Evolutionary conservation across 2,113 vertebrate species (phyloP).

Genomic region (Galeopterus variegatus): DNA sequence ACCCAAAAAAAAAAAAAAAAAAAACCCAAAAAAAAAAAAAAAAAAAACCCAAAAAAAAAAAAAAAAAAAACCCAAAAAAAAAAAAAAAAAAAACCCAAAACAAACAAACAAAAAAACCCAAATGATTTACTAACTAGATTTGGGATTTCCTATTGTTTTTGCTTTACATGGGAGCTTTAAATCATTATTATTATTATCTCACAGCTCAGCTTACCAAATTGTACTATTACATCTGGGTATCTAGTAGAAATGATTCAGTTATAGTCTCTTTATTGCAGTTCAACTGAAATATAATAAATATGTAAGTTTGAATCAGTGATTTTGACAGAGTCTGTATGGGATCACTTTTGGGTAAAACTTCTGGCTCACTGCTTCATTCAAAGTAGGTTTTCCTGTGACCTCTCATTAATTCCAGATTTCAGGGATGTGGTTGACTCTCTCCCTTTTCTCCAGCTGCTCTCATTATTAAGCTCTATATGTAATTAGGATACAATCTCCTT

Average conservation of each 20-base stretch:
- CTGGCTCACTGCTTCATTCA: background rate
- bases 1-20: no score
- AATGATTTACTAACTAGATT: background rate
- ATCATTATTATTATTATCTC: constrained; percentile 28
- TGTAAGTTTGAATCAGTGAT: background rate
- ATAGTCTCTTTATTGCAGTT: constrained; percentile 6
- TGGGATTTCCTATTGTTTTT: constrained; percentile 35
- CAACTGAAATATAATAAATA: constrained; percentile 19
- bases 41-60: background rate
- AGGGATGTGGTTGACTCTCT: background rate
- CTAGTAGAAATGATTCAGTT: constrained; percentile 28
- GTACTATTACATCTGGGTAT: background rate
- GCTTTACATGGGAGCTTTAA: background rate
- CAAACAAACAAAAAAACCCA: no score
- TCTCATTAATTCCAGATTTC: background rate
- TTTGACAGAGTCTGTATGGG: background rate
- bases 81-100: no score
- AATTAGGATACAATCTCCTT: background rate
- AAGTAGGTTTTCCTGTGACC: background rate
- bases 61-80: background rate
- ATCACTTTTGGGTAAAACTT: background rate
- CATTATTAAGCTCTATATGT: background rate
- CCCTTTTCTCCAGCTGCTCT: background rate
- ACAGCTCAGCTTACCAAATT: background rate
- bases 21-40: no score